These are phyloP conservation scores for Listrodromus nycthemerus DNA, from an alignment of 2,888 invertebrate species.

Conservation along the genomic window DNA sequence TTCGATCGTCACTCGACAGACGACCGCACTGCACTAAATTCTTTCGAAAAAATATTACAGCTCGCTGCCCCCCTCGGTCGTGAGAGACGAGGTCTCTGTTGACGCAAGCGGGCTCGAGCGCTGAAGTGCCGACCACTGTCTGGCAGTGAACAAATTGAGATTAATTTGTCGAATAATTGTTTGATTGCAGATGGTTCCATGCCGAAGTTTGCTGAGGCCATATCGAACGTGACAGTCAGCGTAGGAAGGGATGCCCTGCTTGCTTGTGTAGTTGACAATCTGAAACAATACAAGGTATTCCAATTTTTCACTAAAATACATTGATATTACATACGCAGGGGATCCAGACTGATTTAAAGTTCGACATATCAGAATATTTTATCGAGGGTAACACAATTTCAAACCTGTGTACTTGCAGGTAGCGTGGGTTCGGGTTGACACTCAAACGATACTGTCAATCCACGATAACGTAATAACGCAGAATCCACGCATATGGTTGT, in stretches of 20 bases:
- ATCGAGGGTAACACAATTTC: not conserved
- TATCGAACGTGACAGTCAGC: slow-evolving; percentile 95
- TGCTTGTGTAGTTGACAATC: slow-evolving; percentile 95
- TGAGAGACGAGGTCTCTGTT: too few relatives aligned
- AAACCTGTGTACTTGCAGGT: slow-evolving; percentile 86
- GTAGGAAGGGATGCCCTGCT: slow-evolving; percentile 94
- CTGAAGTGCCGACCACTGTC: too few relatives aligned
- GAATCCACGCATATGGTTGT: slow-evolving; percentile 94
- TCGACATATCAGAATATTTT: not conserved
- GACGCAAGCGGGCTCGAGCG: too few relatives aligned
- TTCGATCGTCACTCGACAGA: too few relatives aligned
- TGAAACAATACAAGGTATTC: slow-evolving; percentile 92
- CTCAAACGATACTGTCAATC: slow-evolving; percentile 96
- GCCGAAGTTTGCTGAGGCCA: slow-evolving; percentile 94
- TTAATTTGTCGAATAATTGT: slow-evolving; percentile 45
- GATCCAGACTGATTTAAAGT: not conserved
- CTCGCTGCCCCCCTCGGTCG: too few relatives aligned
- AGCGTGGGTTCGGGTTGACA: slow-evolving; percentile 97
- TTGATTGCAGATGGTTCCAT: slow-evolving; percentile 87
- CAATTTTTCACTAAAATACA: slow-evolving; percentile 16
- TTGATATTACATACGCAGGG: not conserved
- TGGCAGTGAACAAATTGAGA: too few relatives aligned
- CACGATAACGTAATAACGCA: slow-evolving; percentile 96
- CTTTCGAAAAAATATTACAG: too few relatives aligned
- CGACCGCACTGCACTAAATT: too few relatives aligned